These are phyloP conservation scores for Acanthosepion pharaonis DNA, from an alignment of 2,888 invertebrate genomes.

Conservation along the genomic window DNA sequence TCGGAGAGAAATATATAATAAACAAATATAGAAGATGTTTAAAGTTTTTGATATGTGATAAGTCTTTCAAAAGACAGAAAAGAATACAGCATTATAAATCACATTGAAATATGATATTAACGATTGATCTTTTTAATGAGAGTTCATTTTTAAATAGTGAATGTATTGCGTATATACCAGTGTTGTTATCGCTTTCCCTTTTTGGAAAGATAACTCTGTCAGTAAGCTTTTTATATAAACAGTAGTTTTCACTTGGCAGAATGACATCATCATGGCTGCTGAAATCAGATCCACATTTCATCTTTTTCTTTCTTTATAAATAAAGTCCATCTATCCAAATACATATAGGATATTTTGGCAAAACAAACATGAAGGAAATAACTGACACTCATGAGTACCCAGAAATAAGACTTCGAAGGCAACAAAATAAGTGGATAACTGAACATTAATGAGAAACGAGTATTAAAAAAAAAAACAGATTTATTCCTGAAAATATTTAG, in stretches of 20 bases:
- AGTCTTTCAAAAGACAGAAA: background rate
- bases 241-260: background rate
- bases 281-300: background rate
- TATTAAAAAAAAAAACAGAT: background rate
- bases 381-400: background rate
- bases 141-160: too few species aligned
- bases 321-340: background rate
- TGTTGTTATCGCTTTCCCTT: background rate
- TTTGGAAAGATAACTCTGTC: background rate
- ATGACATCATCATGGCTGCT: background rate
- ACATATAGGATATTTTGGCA: background rate
- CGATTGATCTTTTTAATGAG: background rate
- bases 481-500: too few species aligned
- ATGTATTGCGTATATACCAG: background rate
- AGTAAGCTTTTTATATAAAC: background rate
- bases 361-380: background rate
- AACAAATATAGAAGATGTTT: background rate
- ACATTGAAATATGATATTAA: background rate
- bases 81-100: background rate
- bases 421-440: background rate
- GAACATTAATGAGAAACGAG: background rate
- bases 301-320: background rate
- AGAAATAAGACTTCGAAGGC: background rate
- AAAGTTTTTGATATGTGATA: background rate
- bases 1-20: background rate